Conservation (phyloP, 2,797 vertebrate species). For the Acridotheres tristis region DNA sequence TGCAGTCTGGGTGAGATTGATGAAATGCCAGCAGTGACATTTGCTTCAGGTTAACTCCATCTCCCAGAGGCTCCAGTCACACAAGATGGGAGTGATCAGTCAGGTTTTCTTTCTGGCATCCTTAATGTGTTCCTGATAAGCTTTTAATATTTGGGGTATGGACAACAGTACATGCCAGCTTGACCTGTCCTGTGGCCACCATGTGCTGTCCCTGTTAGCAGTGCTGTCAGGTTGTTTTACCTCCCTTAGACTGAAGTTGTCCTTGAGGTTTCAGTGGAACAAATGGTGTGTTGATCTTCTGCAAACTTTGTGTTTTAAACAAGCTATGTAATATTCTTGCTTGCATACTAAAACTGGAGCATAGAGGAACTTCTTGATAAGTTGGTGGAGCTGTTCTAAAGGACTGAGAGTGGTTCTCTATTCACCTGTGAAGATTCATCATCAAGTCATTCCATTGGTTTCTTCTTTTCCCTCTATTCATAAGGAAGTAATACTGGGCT, state of each 20-base stretch:
- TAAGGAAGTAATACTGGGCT: background rate
- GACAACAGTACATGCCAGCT: background rate
- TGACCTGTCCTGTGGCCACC: background rate
- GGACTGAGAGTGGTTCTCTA: background rate
- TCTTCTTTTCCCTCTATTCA: background rate
- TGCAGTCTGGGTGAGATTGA: background rate
- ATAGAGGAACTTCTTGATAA: background rate
- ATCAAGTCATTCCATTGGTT: background rate
- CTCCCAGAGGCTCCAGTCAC: background rate
- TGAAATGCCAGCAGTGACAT: background rate
- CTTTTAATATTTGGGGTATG: background rate
- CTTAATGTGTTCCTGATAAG: background rate
- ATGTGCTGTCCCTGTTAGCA: background rate
- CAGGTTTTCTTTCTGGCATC: background rate
- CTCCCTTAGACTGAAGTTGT: background rate
- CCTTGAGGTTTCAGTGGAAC: background rate
- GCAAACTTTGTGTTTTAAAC: background rate
- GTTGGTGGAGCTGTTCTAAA: background rate
- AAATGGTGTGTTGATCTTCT: background rate
- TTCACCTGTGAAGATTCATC: background rate
- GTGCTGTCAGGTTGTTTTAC: background rate
- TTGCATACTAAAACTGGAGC: background rate
- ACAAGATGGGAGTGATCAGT: background rate
- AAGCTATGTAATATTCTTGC: background rate
- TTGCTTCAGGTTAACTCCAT: background rate